Evolutionary conservation across 2,797 vertebrate species (phyloP), one percentile per base, ranked within the genome.

Genomic region (Ambastaia sidthimunki): DNA sequence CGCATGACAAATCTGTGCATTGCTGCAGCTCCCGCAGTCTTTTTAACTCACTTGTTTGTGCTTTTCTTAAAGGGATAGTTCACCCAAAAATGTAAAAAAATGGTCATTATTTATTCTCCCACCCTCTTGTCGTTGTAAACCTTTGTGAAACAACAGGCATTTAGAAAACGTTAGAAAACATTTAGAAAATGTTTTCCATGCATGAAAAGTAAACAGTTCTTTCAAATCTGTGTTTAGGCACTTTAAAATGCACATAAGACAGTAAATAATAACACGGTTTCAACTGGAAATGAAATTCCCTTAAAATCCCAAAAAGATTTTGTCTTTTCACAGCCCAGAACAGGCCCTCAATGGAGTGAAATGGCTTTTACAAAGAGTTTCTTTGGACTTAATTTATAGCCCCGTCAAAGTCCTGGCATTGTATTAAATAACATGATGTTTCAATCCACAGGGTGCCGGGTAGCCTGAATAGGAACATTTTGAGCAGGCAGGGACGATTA

Each of bases 361-460:
- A 76, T 50, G 47, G 63, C 9, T 71, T 68, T 75, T 87, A 83
- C 76, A 68, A 44, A 85, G 86, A 70, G 78, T 75, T 80, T 71
- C 23, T 70, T 74, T 50, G 50, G 4, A 83, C 76, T 37, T 85
- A 44, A 85, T 68, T 87, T 87, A 82, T 86, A 86, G 78, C 60
- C 63, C 47, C 59, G 72, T 57, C 67, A 50, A 71, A 74, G 66
- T 82, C 72, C 34, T 83, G 73, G 80, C 66, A 55, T 81, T 82
- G 81, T 83, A 88, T 88, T 82, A 87, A 82, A 89, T 86, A 84
- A 87, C 66, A 52, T 65, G 23, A 82, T 85, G 80, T 83, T 89
- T 83, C 84, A 85, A 82, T 83, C 81, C 79, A 63, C 83, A 83
- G 74, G 75, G 85, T 84, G 79, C 59, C 57, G 50, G 71, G 16